Base-by-base conservation (phyloP, 2,797 vertebrate genomes). In the Pampus argenteus region DNA sequence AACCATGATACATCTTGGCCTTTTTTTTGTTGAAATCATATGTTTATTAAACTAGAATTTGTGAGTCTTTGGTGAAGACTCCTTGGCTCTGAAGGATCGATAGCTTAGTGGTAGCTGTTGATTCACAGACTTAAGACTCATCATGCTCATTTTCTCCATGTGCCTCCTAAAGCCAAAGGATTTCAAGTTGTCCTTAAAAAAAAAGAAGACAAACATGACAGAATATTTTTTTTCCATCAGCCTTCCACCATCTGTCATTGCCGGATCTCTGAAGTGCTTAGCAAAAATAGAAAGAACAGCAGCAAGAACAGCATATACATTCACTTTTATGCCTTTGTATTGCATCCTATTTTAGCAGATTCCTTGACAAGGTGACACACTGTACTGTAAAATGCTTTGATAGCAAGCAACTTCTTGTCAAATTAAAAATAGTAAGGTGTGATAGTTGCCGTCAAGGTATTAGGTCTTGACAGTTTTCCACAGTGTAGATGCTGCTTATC, bases 271-370 rank as follows among this genome's bases (percentile, higher is more conserved):
- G 8, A 67, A 34, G 45, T 38, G 22, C 0, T 49, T 61, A 36
- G 10, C 6, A 61, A 15, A 71, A 71, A 79, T 47, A 66, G 34
- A 56, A 62, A 61, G 22, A 7, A n/a, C n/a, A n/a, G n/a, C n/a
- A 29, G 8, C 5, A 29, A 36, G 10, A 66, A 23, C 36, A 48
- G 48, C 47, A 10, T 34, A 23, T 25, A 8, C 44, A 22, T 59
- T 36, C 10, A 23, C 42, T 45, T 47, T 55, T 1, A 13, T 58
- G 17, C 29, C 14, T 49, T 34, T 25, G 31, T 8, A 0, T 17
- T n/a, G 13, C 13, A 49, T 11, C 0, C 6, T 8, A 14, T 47
- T 62, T 54, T 7, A 48, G 48, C 23, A 45, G 3, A 25, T 49
- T 45, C 20, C 40, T n/a, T 56, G 29, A 55, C 36, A 23, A 9